Conservation (phyloP, 1,140 invertebrate genomes). For the Eriocheir sinensis region DNA sequence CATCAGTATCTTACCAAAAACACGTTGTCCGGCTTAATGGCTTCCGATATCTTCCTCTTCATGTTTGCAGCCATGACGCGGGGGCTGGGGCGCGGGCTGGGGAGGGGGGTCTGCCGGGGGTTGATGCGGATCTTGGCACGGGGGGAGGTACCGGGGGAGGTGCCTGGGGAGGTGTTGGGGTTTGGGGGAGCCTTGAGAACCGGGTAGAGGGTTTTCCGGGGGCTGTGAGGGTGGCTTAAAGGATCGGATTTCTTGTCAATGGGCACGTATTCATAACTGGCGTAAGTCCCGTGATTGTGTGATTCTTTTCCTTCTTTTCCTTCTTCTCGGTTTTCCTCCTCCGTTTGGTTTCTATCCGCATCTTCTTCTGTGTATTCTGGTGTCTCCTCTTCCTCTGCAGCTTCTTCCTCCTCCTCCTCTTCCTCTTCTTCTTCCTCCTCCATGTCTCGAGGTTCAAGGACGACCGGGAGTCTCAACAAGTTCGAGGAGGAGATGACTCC, state of each 20-base stretch:
- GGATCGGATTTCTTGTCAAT: too few relatives aligned
- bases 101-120: not conserved
- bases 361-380: not conserved
- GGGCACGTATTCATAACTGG: too few relatives aligned
- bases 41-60: constrained; percentile 11
- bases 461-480: not conserved
- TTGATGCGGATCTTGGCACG: not conserved
- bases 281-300: too few relatives aligned
- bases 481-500: not conserved
- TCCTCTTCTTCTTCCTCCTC: not conserved
- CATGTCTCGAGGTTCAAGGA: not conserved
- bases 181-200: not conserved
- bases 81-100: not conserved
- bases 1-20: not conserved
- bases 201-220: not conserved
- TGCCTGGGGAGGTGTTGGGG: not conserved
- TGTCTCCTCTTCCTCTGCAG: not conserved
- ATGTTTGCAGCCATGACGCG: not conserved
- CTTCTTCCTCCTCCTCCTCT: not conserved
- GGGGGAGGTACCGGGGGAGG: not conserved
- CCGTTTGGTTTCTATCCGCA: too few relatives aligned
- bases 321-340: too few relatives aligned
- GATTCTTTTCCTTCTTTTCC: too few relatives aligned
- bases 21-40: not conserved
- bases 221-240: too few relatives aligned